Conservation (phyloP, 2,113 vertebrate genomes). For the Caretta caretta region DNA sequence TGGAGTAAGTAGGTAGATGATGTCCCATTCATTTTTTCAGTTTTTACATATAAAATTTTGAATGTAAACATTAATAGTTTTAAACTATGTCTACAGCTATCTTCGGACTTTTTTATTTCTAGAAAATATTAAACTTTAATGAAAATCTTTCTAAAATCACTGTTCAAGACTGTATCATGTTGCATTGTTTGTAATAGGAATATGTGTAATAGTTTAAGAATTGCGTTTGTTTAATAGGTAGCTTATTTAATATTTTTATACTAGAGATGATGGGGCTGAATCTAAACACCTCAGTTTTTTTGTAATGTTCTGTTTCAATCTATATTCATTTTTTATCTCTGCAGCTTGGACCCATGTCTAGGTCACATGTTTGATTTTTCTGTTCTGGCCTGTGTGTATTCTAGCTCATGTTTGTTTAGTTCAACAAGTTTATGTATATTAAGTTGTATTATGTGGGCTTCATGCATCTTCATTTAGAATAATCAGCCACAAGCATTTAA, state of each 20-base stretch:
- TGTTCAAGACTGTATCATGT: not conserved
- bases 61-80: not conserved
- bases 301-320: not conserved
- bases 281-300: not conserved
- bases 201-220: not conserved
- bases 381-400: conserved; percentile 3
- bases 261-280: not conserved
- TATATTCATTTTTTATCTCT: not conserved
- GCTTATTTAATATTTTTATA: not conserved
- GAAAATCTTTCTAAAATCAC: no score
- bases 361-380: not conserved
- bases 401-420: not conserved
- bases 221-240: not conserved
- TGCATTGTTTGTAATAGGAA: not conserved
- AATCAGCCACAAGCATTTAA: not conserved
- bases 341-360: not conserved
- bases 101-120: no score
- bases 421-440: not conserved
- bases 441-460: not conserved
- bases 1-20: accelerated
- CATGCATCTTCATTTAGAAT: not conserved
- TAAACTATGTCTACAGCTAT: no score
- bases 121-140: no score
- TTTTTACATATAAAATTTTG: not conserved
- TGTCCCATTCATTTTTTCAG: not conserved